Evolutionary conservation across 2,113 vertebrate genomes (phyloP), one percentile per base, ranked within the genome.

Genomic region (Glaucomys volans): DNA sequence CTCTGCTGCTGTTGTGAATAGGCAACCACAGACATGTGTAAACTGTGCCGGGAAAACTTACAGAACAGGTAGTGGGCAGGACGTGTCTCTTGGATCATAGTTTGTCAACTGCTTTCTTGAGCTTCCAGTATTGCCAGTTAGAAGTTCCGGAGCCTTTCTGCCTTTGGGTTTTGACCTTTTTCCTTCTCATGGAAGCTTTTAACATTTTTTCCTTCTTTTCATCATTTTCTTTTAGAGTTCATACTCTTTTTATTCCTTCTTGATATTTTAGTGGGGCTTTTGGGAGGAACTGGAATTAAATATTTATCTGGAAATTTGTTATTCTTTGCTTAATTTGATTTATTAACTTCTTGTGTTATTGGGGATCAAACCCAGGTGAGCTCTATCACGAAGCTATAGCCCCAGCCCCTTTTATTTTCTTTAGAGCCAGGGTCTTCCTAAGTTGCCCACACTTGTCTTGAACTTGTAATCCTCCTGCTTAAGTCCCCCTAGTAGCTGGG

Each of bases 281-380:
- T 40, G 54, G 40, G 71, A 87, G 35, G 64, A 80, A 79, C 50
- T 87, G 10, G 79, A 50, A 50, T 87, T 91, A 52, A 88, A 90
- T 32, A 62, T 95, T 90, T 92, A 72, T 86, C 35, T 89, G 71
- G 54, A 93, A 79, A 92, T 59, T 44, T 72, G 72, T 66, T 92
- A 52, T 10, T 80, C 30, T 86, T 59, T 59, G 8, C 26, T 59
- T 59, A 24, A 59, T 52, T 52, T 52, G 11, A 12, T 59, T 10
- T 59, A 59, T 59, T 59, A 59, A 24, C 24, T 59, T 59, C 24
- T 59, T 26, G 57, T 9, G 7, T 22, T 59, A 59, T 22, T 59
- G 57, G 57, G 8, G 22, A 59, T 59, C 26, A 0, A 59, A 59
- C 57, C 57, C 2, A 9, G 57, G 8, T 4, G 17, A 24, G 57